These are phyloP conservation scores for Subanguina moxae DNA, from an alignment of 1,140 invertebrate species.

Conservation along the genomic window DNA sequence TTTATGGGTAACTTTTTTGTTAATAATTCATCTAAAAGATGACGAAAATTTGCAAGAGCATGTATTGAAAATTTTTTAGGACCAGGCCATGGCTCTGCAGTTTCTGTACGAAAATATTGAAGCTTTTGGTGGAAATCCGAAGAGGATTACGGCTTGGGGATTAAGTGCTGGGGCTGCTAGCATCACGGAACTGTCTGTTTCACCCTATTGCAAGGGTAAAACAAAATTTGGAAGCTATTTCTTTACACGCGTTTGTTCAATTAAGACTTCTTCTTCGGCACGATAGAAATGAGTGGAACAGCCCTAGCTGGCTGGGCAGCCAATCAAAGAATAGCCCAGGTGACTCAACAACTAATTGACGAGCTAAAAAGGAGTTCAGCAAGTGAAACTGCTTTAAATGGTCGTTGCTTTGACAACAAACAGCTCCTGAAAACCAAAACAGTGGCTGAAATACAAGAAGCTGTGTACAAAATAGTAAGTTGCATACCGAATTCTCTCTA, in stretches of 20 bases:
- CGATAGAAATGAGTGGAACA: constrained; percentile 27
- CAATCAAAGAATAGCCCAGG: constrained; percentile 24
- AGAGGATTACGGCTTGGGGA: constrained; percentile 22
- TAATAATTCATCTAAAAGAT: constrained; percentile 26
- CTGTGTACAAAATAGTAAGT: constrained; percentile 17
- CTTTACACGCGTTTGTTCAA: background rate
- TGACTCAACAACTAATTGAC: constrained; percentile 2
- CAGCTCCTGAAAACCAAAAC: constrained; percentile 21
- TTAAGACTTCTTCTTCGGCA: constrained; percentile 5
- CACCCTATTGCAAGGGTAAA: constrained; percentile 25
- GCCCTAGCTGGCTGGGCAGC: constrained; percentile 26
- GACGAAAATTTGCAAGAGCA: constrained; percentile 77
- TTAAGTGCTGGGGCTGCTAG: constrained; percentile 68
- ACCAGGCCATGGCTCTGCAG: constrained; percentile 56
- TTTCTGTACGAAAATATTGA: constrained; percentile 53
- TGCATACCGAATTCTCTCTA: background rate
- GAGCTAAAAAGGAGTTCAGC: constrained; percentile 6
- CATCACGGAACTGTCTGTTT: constrained; percentile 36
- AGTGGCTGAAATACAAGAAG: constrained; percentile 27
- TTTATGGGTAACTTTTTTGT: constrained; percentile 38
- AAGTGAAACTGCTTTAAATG: constrained; percentile 3
- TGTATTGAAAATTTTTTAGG: constrained; percentile 68
- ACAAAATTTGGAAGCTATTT: constrained; percentile 6
- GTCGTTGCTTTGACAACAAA: background rate
- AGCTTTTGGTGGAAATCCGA: constrained; percentile 27